phyloP scores from a whole-genome alignment of 1,140 invertebrate genomes.

The Yoshiicerus persimilis region DNA sequence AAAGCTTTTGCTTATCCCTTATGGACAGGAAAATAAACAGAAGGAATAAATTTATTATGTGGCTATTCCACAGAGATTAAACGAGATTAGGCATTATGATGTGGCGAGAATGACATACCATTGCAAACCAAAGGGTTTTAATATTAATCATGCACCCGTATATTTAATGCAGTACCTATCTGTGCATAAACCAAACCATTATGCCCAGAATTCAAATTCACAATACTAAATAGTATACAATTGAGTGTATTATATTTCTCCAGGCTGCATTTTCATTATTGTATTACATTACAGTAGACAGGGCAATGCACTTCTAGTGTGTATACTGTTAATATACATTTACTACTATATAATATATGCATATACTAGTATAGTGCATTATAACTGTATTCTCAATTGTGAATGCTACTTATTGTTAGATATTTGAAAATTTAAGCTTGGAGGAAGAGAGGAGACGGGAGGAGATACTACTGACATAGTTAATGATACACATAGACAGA shows the following conservation, averaged over 20 bases:
- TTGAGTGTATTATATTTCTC: too few relatives aligned
- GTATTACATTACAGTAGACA: too few relatives aligned
- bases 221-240: too few relatives aligned
- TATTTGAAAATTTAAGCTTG: neutral
- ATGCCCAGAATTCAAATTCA: too few relatives aligned
- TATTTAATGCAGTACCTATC: too few relatives aligned
- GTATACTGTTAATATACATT: too few relatives aligned
- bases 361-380: too few relatives aligned
- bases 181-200: too few relatives aligned
- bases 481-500: neutral
- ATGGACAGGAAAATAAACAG: constrained; percentile 8
- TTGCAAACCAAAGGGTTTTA: neutral
- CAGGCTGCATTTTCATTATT: too few relatives aligned
- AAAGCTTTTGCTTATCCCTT: constrained; percentile 14
- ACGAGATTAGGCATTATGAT: constrained; percentile 2
- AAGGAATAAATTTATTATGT: constrained; percentile 9
- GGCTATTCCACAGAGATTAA: constrained; percentile 2
- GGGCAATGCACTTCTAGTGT: too few relatives aligned
- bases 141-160: neutral
- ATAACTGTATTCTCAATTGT: too few relatives aligned
- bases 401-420: neutral
- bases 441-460: neutral
- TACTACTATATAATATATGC: too few relatives aligned
- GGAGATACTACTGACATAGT: neutral
- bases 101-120: neutral